phyloP scores from a whole-genome alignment of 2,113 vertebrate genomes.

The Chloebia gouldiae region DNA sequence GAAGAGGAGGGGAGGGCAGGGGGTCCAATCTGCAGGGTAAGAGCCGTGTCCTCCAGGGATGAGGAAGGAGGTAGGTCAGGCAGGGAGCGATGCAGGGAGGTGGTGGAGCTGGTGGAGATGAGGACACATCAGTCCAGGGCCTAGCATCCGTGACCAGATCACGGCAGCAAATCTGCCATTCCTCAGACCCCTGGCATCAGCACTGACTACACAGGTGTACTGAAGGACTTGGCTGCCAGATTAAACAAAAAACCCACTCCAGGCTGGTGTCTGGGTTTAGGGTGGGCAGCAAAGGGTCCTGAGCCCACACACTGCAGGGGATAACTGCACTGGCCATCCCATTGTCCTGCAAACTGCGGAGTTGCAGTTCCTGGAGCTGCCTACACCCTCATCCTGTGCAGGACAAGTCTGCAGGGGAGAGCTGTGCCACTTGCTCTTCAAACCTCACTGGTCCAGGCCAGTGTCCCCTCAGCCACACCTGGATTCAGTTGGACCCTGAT shows the following conservation, averaged over 20 bases:
- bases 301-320: accelerated
- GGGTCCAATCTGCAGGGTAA: neutral
- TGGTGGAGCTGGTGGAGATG: neutral
- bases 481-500: neutral
- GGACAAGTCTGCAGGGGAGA: neutral
- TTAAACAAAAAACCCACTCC: neutral
- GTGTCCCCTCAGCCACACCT: neutral
- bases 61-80: neutral
- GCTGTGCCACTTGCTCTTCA: neutral
- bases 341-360: neutral
- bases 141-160: accelerated
- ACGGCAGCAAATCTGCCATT: accelerated
- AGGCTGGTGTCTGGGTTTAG: neutral
- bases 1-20: neutral
- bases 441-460: neutral
- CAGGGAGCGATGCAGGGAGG: neutral
- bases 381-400: neutral
- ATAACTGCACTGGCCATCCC: too few species aligned
- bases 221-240: neutral
- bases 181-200: neutral
- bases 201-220: neutral
- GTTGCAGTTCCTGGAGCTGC: neutral
- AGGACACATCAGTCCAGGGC: too few species aligned
- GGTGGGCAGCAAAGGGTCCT: neutral
- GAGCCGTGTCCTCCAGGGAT: neutral